These are phyloP conservation scores for Stomorhina lunata DNA, from an alignment of 2,888 invertebrate genomes.

Conservation along the genomic window DNA sequence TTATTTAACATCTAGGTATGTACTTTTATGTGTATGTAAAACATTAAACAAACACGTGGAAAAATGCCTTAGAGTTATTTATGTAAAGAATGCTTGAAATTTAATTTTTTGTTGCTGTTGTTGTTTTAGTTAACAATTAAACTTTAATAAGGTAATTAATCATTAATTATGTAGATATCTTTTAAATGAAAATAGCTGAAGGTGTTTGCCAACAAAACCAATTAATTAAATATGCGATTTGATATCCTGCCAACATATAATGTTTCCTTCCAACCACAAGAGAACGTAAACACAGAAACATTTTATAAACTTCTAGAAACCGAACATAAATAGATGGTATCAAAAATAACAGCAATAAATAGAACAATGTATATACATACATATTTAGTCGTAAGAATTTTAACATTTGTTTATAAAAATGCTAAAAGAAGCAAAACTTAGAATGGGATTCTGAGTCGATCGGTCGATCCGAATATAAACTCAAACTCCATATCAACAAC, in stretches of 20 bases:
- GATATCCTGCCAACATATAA: conserved; percentile 61
- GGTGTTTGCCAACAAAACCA: conserved; percentile 68
- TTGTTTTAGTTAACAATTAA: conserved; percentile 69
- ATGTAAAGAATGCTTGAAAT: neutral
- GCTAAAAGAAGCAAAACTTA: no score
- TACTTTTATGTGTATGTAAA: no score
- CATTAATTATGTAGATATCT: conserved; percentile 72
- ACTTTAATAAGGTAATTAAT: conserved; percentile 73
- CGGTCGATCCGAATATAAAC: no score
- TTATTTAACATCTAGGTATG: no score
- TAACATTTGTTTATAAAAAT: no score
- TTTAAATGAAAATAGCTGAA: conserved; percentile 65
- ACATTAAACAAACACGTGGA: neutral
- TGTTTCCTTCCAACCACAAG: conserved; percentile 57
- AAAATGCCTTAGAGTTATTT: neutral
- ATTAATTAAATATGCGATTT: conserved; percentile 65
- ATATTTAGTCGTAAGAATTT: no score
- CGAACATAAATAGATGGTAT: neutral
- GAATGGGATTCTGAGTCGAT: no score
- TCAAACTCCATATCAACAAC: no score
- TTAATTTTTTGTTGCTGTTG: neutral
- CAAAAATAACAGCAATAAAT: conserved; percentile 26
- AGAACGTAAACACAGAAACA: conserved; percentile 42
- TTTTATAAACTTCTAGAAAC: neutral
- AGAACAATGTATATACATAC: no score